Conservation (phyloP, 2,113 vertebrate genomes). For the Plectropomus leopardus region DNA sequence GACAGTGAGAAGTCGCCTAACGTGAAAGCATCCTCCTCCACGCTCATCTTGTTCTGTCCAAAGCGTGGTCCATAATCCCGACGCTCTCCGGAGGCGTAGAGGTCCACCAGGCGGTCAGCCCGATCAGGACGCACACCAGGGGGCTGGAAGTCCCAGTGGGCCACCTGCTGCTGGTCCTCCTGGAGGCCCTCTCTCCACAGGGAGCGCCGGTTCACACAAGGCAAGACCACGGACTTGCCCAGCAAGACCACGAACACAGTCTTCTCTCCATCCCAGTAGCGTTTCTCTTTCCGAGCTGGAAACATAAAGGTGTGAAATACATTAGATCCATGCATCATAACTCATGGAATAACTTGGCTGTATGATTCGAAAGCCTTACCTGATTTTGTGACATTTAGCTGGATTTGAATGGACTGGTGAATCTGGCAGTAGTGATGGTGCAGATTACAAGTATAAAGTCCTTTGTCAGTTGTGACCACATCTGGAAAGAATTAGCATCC, state of each 20-base stretch:
- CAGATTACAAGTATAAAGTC: constrained; percentile 93
- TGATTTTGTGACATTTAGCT: constrained; percentile 88
- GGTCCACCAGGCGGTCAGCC: constrained; percentile 93
- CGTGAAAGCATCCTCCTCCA: constrained; percentile 88
- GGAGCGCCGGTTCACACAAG: constrained; percentile 90
- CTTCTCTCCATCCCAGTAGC: constrained; percentile 92
- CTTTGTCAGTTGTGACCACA: constrained; percentile 86
- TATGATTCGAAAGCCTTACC: constrained; percentile 78
- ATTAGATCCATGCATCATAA: background rate
- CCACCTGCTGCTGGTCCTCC: constrained; percentile 96
- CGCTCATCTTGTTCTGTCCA: constrained; percentile 88
- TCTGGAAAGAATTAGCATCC: constrained; percentile 70
- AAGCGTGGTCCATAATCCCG: constrained; percentile 90
- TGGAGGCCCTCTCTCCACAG: constrained; percentile 92
- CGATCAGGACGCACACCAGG: constrained; percentile 92
- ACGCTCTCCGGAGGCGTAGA: constrained; percentile 93
- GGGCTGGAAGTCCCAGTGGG: constrained; percentile 95
- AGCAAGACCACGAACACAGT: constrained; percentile 85
- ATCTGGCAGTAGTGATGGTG: constrained; percentile 97
- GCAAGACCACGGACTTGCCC: constrained; percentile 88
- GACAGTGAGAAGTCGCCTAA: constrained; percentile 93
- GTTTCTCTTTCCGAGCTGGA: constrained; percentile 84
- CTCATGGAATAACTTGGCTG: background rate
- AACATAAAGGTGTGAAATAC: background rate
- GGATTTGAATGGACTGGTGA: constrained; percentile 90